These are phyloP conservation scores for Brachionus paranguensis DNA, from an alignment of 1,140 invertebrate species.

Conservation along the genomic window DNA sequence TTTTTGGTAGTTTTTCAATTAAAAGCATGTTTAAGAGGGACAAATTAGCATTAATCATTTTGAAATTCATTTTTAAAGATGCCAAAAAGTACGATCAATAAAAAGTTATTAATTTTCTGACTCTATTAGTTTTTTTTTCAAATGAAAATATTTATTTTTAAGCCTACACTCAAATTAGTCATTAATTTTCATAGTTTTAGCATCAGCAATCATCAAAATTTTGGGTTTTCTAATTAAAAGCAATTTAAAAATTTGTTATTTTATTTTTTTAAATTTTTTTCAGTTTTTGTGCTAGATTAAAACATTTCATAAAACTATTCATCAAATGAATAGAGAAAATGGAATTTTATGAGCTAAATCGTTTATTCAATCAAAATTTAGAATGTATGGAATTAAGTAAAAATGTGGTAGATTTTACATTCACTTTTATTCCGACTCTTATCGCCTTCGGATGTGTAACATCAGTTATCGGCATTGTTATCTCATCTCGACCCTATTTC, in stretches of 20 bases:
- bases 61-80: background rate
- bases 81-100: background rate
- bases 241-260: background rate
- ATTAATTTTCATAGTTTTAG: too few species aligned
- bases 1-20: background rate
- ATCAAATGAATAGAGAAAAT: constrained; percentile 20
- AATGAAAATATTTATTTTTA: background rate
- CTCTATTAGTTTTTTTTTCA: background rate
- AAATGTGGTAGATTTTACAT: background rate
- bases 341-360: constrained; percentile 38
- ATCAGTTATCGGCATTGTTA: background rate
- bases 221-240: background rate
- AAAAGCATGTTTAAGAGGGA: background rate
- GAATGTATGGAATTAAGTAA: background rate
- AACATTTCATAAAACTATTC: background rate
- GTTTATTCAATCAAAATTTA: constrained; percentile 12
- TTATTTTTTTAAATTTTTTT: background rate
- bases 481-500: background rate
- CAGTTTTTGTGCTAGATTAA: background rate
- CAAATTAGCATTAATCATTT: background rate
- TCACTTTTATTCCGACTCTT: background rate
- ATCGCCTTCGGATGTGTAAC: background rate
- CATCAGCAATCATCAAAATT: background rate
- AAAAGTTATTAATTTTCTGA: background rate
- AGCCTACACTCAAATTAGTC: background rate